Percentiles rank a stretch among this genome's conserved stretches.
These are phyloP conservation scores for Ditula angustiorana DNA, from an alignment of 2,888 invertebrate genomes.

Conservation along the genomic window DNA sequence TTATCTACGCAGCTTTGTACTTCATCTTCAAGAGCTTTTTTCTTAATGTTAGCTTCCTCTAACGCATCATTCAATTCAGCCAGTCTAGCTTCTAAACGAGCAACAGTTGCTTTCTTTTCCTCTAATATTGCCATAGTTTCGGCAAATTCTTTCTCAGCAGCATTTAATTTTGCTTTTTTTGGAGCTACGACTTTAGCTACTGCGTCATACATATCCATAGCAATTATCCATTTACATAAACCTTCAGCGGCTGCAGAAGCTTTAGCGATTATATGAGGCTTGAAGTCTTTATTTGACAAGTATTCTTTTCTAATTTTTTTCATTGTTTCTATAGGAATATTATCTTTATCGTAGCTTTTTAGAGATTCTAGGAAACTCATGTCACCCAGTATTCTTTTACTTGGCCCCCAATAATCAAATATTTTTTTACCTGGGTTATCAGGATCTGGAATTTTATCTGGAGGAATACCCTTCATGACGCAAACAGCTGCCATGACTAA, in stretches of 20 bases:
- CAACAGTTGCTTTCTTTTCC: conserved; percentile 92
- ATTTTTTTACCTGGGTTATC: conserved; percentile 88
- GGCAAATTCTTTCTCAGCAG: conserved; percentile 92
- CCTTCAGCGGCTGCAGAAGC: conserved; percentile 98
- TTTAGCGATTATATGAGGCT: conserved; percentile 92
- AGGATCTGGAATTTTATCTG: conserved; percentile 91
- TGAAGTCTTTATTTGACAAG: conserved; percentile 91
- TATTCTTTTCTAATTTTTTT: conserved; percentile 91
- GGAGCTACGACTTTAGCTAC: conserved; percentile 94
- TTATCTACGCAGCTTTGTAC: conserved; percentile 94
- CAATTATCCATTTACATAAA: conserved; percentile 95
- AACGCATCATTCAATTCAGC: conserved; percentile 89
- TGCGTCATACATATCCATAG: conserved; percentile 95
- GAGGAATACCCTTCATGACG: conserved; percentile 92
- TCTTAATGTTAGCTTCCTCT: conserved; percentile 87
- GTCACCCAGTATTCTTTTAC: conserved; percentile 92
- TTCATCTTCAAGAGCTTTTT: conserved; percentile 89
- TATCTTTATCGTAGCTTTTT: conserved; percentile 94
- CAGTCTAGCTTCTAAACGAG: conserved; percentile 91
- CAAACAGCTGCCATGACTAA: conserved; percentile 96
- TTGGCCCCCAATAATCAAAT: conserved; percentile 94
- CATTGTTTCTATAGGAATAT: conserved; percentile 90
- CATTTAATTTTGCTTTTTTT: conserved; percentile 92
- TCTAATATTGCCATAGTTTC: conserved; percentile 94
- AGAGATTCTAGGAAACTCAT: conserved; percentile 91